Conservation (phyloP, 1,140 invertebrate species). For the Octopus bimaculoides region DNA sequence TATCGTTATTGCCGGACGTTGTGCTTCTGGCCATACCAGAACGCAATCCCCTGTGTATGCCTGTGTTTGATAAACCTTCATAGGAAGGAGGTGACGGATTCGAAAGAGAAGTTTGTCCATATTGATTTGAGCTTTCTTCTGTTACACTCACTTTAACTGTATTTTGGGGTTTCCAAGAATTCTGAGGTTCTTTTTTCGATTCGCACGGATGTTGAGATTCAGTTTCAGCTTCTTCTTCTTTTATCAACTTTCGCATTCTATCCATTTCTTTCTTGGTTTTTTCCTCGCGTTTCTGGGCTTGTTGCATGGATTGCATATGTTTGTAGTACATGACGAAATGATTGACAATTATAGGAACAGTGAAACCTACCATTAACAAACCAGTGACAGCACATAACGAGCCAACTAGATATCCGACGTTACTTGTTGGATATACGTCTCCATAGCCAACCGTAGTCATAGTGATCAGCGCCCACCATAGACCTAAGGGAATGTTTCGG, state of each 20-base stretch:
- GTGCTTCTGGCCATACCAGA: no score
- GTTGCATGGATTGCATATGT: conserved; percentile 24
- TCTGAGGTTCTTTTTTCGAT: no score
- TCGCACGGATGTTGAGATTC: no score
- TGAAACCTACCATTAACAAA: conserved; percentile 98
- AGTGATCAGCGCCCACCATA: conserved; percentile 59
- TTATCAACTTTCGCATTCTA: neutral
- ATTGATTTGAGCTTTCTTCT: no score
- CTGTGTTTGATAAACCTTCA: no score
- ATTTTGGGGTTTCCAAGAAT: no score
- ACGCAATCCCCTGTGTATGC: no score
- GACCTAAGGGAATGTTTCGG: neutral
- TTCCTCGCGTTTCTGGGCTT: conserved; percentile 20
- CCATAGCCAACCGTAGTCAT: conserved; percentile 99
- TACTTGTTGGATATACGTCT: conserved; percentile 68
- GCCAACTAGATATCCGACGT: conserved; percentile 43
- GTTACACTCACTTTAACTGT: no score
- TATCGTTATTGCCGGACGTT: no score
- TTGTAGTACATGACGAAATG: conserved; percentile 78
- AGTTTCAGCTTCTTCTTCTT: neutral
- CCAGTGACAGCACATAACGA: conserved; percentile 88
- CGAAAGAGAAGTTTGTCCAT: no score
- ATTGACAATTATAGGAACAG: conserved; percentile 68
- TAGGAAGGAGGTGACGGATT: no score
- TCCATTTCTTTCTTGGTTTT: neutral